Percentiles rank a stretch among this genome's conserved stretches.
phyloP scores from a whole-genome alignment of 2,888 invertebrate species.

The Melieria omissa region DNA sequence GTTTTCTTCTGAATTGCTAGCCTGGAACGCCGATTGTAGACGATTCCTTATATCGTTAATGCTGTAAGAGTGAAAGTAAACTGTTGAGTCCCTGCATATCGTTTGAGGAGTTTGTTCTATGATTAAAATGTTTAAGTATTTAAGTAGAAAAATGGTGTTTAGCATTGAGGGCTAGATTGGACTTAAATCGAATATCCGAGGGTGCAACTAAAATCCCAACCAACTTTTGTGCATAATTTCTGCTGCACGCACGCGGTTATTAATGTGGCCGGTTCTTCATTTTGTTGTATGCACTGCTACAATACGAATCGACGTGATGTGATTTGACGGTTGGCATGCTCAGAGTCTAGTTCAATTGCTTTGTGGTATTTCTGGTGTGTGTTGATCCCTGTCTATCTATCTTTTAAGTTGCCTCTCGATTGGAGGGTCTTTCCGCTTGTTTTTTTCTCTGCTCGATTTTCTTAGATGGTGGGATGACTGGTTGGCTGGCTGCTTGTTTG shows the following conservation, averaged over 20 bases:
- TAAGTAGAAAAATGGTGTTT: too few species aligned
- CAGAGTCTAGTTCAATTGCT: slow-evolving; percentile 14
- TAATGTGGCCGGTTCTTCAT: not conserved
- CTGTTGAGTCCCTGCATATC: not conserved
- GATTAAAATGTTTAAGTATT: too few species aligned
- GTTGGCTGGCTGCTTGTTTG: slow-evolving; percentile 31
- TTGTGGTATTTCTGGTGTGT: slow-evolving; percentile 7
- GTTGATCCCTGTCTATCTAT: not conserved
- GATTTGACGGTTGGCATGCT: slow-evolving; percentile 13
- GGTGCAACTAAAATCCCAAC: too few species aligned
- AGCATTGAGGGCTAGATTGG: too few species aligned
- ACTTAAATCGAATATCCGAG: too few species aligned
- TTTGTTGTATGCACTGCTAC: not conserved
- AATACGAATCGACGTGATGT: too few species aligned
- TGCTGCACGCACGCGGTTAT: not conserved
- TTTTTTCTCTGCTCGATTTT: too few species aligned
- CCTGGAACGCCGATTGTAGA: slow-evolving; percentile 56
- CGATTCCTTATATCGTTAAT: slow-evolving; percentile 58
- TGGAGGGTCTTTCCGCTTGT: too few species aligned
- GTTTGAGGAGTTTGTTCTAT: too few species aligned
- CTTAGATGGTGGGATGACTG: slow-evolving; percentile 4
- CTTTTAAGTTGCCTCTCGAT: too few species aligned
- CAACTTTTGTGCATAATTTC: too few species aligned
- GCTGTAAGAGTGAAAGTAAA: slow-evolving; percentile 48
- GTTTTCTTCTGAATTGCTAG: slow-evolving; percentile 48